Base-by-base conservation (phyloP, 2,113 vertebrate species). In the Platichthys stellatus region DNA sequence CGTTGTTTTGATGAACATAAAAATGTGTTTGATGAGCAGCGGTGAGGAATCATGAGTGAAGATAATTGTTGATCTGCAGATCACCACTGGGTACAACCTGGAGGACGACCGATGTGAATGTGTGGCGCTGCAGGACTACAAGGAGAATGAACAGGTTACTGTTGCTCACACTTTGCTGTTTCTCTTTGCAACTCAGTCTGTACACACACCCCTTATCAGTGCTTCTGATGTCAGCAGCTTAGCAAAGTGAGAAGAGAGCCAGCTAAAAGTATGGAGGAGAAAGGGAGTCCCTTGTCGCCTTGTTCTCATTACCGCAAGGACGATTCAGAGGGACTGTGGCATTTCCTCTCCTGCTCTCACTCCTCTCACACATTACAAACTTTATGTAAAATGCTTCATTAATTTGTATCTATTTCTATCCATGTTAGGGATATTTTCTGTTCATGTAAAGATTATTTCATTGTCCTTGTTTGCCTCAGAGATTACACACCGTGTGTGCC, bases 91-190 rank as follows among this genome's bases (percentile, higher is more conserved):
- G 53, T 99, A 99, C 90, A 99, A 99, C 89, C 92, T 99, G 82
- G 98, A 99, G 88, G 98, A 99, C n/a, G 98, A 99, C 90, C 95
- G 97, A 13, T 99, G 98, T 31, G 98, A 99, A 82, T 99, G 98
- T 65, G 98, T 99, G 26, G 97, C 98, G 0, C 93, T 99, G 77
- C 96, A 95, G 69, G 98, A 99, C 82, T 99, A 97, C 86, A 96
- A 95, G 86, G 88, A 95, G 63, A 96, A 95, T 1, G 96, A 99
- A 74, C 98, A 99, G 97, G 98, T 99, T 86, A 81, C 17, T 28
- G 12, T n/a, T 28, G 3, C 47, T 43, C 10, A 1, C 11, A n/a
- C 43, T 21, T 14, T 3, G 35, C 17, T 28, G 2, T 3, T 9
- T 23, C 21, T 51, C 23, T 75, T 15, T 51, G 35, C 26, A 26